Conservation (phyloP, 2,113 vertebrate genomes). For the Poicephalus gulielmi region DNA sequence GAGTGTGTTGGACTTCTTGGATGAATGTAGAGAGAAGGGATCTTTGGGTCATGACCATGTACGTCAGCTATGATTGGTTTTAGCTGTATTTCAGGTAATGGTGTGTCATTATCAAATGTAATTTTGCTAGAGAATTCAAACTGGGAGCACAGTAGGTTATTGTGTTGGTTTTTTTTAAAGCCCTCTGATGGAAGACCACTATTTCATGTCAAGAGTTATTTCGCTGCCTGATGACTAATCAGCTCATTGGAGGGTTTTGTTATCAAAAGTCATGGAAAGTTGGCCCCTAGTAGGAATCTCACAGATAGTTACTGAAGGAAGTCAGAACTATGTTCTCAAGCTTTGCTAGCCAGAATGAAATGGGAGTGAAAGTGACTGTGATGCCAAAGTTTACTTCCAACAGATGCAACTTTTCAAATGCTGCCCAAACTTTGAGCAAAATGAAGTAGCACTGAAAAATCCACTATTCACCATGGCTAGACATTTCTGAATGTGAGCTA, state of each 20-base stretch:
- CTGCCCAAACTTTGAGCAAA: neutral
- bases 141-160: neutral
- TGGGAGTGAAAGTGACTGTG: neutral
- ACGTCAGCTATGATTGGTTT: neutral
- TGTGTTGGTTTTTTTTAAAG: neutral
- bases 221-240: neutral
- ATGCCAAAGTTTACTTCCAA: neutral
- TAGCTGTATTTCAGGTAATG: neutral
- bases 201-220: neutral
- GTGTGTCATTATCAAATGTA: neutral
- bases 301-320: slow-evolving; percentile 28
- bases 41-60: neutral
- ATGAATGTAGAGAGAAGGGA: neutral
- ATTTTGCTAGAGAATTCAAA: neutral
- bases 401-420: neutral
- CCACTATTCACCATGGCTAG: neutral
- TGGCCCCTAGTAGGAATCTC: slow-evolving; percentile 41
- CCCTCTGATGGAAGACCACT: neutral
- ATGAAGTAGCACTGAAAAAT: neutral
- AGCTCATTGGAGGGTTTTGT: neutral
- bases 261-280: slow-evolving; percentile 23
- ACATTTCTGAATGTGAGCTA: neutral
- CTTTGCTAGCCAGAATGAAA: neutral
- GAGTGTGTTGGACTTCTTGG: neutral
- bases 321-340: neutral